A percentile compares a stretch with the other conserved stretches of the same genome.
Conservation (phyloP, 2,888 invertebrate genomes). For the Xanthia icteritia region DNA sequence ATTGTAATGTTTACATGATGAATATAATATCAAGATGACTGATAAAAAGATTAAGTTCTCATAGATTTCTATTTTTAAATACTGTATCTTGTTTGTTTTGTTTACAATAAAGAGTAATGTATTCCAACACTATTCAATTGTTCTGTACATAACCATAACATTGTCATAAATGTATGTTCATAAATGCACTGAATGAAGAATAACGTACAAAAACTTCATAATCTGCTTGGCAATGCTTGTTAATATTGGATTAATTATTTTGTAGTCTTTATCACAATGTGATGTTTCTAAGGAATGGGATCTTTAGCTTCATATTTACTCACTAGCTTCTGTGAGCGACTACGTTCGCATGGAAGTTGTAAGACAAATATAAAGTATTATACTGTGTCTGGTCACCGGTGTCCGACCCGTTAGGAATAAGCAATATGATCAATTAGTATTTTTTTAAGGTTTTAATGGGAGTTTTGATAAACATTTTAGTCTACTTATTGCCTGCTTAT, state of each 20-base stretch:
- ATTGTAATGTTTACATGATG: background rate
- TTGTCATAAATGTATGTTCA: slow-evolving; percentile 21
- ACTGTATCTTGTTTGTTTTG: slow-evolving; percentile 21
- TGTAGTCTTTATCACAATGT: background rate
- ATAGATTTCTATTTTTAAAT: slow-evolving; percentile 38
- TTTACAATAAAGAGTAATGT: background rate
- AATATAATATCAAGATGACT: slow-evolving; percentile 8
- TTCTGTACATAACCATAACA: slow-evolving; percentile 11
- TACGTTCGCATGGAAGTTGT: too few relatives aligned
- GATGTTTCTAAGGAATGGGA: slow-evolving; percentile 12
- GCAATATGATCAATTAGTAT: too few relatives aligned
- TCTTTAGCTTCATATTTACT: background rate
- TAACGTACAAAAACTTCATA: slow-evolving; percentile 14
- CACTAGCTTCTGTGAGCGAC: too few relatives aligned
- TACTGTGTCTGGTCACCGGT: too few relatives aligned
- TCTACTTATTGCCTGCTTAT: too few relatives aligned
- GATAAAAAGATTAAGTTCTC: slow-evolving; percentile 27
- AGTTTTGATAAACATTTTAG: too few relatives aligned
- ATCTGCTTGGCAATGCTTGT: slow-evolving; percentile 40
- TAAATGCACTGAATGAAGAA: slow-evolving; percentile 35
- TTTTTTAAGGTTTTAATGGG: too few relatives aligned
- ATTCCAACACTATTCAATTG: slow-evolving; percentile 9
- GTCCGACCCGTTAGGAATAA: too few relatives aligned
- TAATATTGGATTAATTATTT: slow-evolving; percentile 1
- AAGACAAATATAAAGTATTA: background rate